A percentile compares a stretch with the other conserved stretches of the same genome.
Conservation (phyloP, 2,888 invertebrate genomes). For the Drosophila sordidapex region DNA sequence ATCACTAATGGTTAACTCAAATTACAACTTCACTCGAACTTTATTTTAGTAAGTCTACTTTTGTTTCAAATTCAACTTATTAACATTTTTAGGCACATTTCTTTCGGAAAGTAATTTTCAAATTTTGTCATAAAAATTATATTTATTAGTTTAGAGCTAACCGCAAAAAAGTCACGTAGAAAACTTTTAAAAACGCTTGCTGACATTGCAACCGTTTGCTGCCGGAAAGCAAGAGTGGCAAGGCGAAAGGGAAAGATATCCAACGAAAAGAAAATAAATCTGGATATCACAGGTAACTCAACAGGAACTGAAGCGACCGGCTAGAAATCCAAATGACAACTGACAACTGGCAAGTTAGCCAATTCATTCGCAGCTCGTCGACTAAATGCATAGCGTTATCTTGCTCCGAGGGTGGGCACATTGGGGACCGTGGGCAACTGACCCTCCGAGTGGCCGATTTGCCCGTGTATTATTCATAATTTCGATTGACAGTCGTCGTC, state of each 20-base stretch:
- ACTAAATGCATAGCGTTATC: constrained; percentile 6
- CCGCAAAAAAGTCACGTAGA: constrained; percentile 84
- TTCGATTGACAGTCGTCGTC: constrained; percentile 72
- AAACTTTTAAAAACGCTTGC: constrained; percentile 81
- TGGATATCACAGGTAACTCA: constrained; percentile 16
- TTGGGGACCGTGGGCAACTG: constrained; percentile 24
- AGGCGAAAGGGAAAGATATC: not conserved
- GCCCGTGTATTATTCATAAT: constrained; percentile 67
- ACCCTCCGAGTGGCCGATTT: constrained; percentile 28
- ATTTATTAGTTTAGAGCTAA: constrained; percentile 60
- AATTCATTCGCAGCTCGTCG: constrained; percentile 51
- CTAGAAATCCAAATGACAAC: constrained; percentile 74
- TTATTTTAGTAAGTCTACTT: not conserved
- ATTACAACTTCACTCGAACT: not conserved
- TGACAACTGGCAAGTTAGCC: constrained; percentile 75
- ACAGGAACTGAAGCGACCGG: constrained; percentile 41
- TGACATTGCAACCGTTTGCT: constrained; percentile 67
- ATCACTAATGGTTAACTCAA: not conserved
- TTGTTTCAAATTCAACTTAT: constrained; percentile 1
- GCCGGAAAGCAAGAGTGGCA: not conserved
- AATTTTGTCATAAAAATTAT: constrained; percentile 25
- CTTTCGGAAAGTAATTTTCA: constrained; percentile 15
- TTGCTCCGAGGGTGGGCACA: not conserved
- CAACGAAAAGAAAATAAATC: not conserved
- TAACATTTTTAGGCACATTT: constrained; percentile 31